phyloP scores from a whole-genome alignment of 2,888 invertebrate genomes.

The Nomada lathburiana region DNA sequence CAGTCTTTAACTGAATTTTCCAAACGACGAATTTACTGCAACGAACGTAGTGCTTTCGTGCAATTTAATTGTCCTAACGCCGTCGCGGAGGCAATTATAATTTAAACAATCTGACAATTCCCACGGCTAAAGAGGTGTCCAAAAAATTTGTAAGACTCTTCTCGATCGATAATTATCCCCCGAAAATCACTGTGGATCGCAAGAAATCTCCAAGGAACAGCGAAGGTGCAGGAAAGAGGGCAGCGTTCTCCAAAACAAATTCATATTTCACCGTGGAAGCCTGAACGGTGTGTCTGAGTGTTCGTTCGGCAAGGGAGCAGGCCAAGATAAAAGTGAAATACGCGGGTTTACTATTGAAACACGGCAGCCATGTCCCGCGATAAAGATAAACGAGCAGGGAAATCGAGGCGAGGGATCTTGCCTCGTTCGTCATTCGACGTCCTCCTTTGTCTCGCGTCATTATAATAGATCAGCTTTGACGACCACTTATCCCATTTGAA shows the following conservation, averaged over 20 bases:
- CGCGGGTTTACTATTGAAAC: slow-evolving; percentile 71
- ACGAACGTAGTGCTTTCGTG: too few relatives aligned
- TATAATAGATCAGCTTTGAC: slow-evolving; percentile 68
- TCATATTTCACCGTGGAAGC: slow-evolving; percentile 77
- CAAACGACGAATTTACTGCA: background rate
- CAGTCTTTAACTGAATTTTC: background rate
- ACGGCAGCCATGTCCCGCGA: slow-evolving; percentile 61
- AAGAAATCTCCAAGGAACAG: slow-evolving; percentile 36
- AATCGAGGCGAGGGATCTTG: slow-evolving; percentile 59
- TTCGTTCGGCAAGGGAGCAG: slow-evolving; percentile 64
- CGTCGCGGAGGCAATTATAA: too few relatives aligned
- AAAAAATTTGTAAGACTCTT: background rate
- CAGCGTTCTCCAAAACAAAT: slow-evolving; percentile 74
- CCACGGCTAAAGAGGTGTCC: too few relatives aligned
- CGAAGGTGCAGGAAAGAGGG: slow-evolving; percentile 29
- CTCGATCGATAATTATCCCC: background rate
- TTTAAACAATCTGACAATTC: too few relatives aligned
- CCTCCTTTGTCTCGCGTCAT: slow-evolving; percentile 67
- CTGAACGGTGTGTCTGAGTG: slow-evolving; percentile 36
- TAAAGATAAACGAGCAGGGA: slow-evolving; percentile 70
- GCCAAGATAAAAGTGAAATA: slow-evolving; percentile 80
- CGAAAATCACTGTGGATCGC: background rate
- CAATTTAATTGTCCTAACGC: background rate
- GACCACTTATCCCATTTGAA: slow-evolving; percentile 65
- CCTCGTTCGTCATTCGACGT: slow-evolving; percentile 68